Conservation (phyloP, 2,888 invertebrate species). For the Phasia obesa region DNA sequence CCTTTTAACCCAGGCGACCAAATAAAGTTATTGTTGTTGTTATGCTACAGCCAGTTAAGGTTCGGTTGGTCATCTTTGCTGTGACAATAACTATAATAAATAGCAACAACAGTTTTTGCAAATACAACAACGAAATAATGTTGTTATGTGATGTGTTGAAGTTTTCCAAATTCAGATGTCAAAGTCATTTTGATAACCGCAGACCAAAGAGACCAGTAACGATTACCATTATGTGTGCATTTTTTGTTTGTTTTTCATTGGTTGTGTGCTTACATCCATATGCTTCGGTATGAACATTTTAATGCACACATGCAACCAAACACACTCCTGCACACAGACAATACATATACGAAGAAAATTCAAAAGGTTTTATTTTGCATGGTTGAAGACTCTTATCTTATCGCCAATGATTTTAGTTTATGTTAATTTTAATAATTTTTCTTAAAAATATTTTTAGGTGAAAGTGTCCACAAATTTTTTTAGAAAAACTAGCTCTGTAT, state of each 20-base stretch:
- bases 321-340: too few species aligned
- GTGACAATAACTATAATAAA: constrained; percentile 49
- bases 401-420: not conserved
- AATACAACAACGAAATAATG: constrained; percentile 21
- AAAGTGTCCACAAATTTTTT: too few species aligned
- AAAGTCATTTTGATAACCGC: constrained; percentile 67
- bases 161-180: constrained; percentile 67
- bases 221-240: constrained; percentile 35
- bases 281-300: constrained; percentile 1
- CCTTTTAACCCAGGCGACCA: not conserved
- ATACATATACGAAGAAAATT: not conserved
- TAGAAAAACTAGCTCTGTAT: too few species aligned
- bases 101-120: constrained; percentile 14
- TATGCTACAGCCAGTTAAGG: constrained; percentile 12
- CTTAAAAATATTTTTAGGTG: too few species aligned
- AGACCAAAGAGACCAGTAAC: constrained; percentile 61
- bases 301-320: not conserved
- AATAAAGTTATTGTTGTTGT: not conserved
- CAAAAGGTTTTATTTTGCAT: not conserved
- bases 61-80: constrained; percentile 47
- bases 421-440: too few species aligned
- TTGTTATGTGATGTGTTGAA: constrained; percentile 57
- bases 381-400: not conserved
- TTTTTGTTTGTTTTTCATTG: not conserved
- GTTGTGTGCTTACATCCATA: not conserved